Conservation (phyloP, 2,888 invertebrate genomes). For the Drosophila fungiperda region DNA sequence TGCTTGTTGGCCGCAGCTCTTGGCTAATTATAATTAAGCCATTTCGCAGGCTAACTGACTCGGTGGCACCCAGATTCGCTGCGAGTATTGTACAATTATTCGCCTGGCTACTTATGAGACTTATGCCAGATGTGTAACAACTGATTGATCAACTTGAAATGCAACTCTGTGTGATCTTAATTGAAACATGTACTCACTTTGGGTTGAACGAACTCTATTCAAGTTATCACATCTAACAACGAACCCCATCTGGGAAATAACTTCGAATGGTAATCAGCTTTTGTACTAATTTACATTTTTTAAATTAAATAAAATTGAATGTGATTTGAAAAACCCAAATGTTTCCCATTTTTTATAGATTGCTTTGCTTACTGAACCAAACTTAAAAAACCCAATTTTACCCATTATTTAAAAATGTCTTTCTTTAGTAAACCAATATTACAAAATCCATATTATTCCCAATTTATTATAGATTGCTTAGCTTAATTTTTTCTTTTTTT, state of each 20-base stretch:
- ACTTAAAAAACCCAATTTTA: too few relatives aligned
- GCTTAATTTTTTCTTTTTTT: not conserved
- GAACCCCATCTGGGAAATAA: not conserved
- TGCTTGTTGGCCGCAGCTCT: constrained; percentile 14
- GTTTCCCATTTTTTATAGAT: not conserved
- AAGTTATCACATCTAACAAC: constrained; percentile 7
- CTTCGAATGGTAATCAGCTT: not conserved
- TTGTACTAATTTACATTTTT: not conserved
- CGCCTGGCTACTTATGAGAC: constrained; percentile 35
- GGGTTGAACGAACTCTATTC: constrained; percentile 55
- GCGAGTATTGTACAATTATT: constrained; percentile 53
- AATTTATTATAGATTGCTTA: too few relatives aligned
- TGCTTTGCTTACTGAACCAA: not conserved
- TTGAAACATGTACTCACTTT: constrained; percentile 27
- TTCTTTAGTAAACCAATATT: not conserved
- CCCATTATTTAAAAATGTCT: not conserved
- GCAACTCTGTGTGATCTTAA: constrained; percentile 38
- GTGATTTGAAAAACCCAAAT: not conserved
- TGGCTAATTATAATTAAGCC: constrained; percentile 67
- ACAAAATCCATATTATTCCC: not conserved
- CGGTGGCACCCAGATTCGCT: constrained; percentile 38
- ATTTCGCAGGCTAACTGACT: constrained; percentile 46
- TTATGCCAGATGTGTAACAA: constrained; percentile 63
- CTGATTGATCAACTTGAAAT: constrained; percentile 43
- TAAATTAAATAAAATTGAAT: not conserved